Percentiles rank a stretch among this genome's conserved stretches.
Evolutionary conservation across 2,888 invertebrate species (phyloP).

Genomic region (Agrenia bidenticulata): DNA sequence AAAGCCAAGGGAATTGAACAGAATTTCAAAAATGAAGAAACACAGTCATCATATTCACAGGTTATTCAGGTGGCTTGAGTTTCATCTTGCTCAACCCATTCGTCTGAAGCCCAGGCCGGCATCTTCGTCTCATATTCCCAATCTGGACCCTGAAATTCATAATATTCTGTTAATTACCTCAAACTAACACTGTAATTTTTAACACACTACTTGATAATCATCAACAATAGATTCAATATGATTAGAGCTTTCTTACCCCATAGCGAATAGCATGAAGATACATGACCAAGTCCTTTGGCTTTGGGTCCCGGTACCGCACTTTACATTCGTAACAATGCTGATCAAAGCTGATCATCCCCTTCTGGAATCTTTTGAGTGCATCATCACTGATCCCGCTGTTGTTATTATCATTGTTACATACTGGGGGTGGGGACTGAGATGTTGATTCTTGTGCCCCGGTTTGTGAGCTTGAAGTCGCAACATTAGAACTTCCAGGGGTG

Average conservation of each 20-base stretch:
- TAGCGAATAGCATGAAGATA: conserved; percentile 95
- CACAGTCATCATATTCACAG: neutral
- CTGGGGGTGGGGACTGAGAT: neutral
- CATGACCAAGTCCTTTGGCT: conserved; percentile 88
- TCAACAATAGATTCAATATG: neutral
- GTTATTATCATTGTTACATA: conserved; percentile 2
- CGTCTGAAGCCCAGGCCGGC: conserved; percentile 86
- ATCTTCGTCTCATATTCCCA: conserved; percentile 80
- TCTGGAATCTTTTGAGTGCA: conserved; percentile 60
- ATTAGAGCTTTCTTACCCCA: conserved; percentile 61
- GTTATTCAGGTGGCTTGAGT: neutral
- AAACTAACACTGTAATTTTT: too few relatives aligned
- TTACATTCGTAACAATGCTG: conserved; percentile 91
- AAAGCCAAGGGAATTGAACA: neutral
- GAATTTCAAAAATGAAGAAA: neutral
- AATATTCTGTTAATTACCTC: too few relatives aligned
- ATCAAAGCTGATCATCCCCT: conserved; percentile 74
- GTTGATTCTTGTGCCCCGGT: neutral
- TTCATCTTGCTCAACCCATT: conserved; percentile 70
- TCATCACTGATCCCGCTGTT: conserved; percentile 9
- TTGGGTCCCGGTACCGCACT: conserved; percentile 86
- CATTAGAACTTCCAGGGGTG: neutral
- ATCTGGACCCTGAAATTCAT: conserved; percentile 73
- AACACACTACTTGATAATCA: neutral
- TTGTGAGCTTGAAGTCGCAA: neutral